These are phyloP conservation scores for Carcharodon carcharias DNA, from an alignment of 2,797 vertebrate species.

Conservation along the genomic window DNA sequence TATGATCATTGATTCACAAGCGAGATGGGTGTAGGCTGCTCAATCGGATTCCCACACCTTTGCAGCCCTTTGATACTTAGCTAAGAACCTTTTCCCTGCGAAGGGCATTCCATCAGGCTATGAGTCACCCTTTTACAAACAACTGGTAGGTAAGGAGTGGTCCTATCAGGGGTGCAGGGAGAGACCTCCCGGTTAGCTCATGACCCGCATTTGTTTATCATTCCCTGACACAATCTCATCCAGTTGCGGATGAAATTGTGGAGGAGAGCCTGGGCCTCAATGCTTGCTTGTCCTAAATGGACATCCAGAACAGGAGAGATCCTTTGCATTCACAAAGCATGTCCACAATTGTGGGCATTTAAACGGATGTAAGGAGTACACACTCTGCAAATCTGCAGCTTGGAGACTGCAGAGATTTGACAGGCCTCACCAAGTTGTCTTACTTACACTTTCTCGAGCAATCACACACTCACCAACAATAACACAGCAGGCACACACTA, in stretches of 20 bases:
- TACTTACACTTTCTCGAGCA: too few relatives aligned
- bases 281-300: background rate
- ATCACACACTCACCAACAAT: too few relatives aligned
- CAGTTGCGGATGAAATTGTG: background rate
- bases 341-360: too few relatives aligned
- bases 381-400: too few relatives aligned
- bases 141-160: background rate
- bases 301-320: background rate
- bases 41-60: background rate
- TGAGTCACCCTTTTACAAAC: background rate
- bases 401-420: too few relatives aligned
- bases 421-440: too few relatives aligned
- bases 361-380: too few relatives aligned
- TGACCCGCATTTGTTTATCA: background rate
- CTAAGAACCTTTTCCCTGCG: background rate
- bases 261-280: background rate
- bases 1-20: background rate
- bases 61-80: background rate
- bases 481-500: too few relatives aligned
- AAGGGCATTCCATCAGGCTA: background rate
- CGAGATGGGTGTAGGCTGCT: background rate
- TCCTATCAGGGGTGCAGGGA: background rate
- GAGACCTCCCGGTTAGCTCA: too few relatives aligned
- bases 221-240: background rate
- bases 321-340: background rate